Base-by-base conservation (phyloP, 2,797 vertebrate genomes). In the Acanthurus lineatus region DNA sequence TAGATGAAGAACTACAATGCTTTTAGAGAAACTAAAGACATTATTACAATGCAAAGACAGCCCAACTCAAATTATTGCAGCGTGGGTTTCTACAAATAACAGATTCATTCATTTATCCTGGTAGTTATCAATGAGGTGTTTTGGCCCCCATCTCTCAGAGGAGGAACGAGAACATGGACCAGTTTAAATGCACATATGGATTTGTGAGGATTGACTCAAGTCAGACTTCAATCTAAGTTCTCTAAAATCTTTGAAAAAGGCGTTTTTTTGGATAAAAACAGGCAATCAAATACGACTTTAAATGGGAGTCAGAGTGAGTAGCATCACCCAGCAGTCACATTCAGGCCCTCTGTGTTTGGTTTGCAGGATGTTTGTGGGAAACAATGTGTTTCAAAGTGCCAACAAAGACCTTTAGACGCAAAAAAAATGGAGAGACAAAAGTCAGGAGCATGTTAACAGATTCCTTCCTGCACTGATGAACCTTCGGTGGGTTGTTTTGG, bases 401-500 rank as follows among this genome's bases (percentile, higher is more conserved):
- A 73, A 57, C n/a, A 62, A 56, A 28, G 48, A 75, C 44, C 48
- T 25, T 70, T 66, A 48, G 17, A 12, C 9, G 3, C 5, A 1
- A 2, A 49, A 2, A 49, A 62, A 14, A 49, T 22, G 4, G 51
- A 28, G 22, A 0, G 20, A 19, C 22, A 51, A 5, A 68, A 28
- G 64, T n/a, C 7, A 2, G 11, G 9, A 54, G 72, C 20, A 58
- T 45, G 62, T 69, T 19, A 73, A 45, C 60, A 59, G 60, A 63
- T 67, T 64, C 25, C 47, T 72, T 74, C 60, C 81, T 83, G 72
- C 71, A 57, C 17, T 56, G 81, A 75, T 88, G 82, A 74, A 81
- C 71, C 81, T 78, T 48, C 40, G 72, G 59, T 62, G 69, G 68
- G 53, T 73, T 3, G 49, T 77, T 77, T 85, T 67, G 78, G 78